Conservation (phyloP, 2,888 invertebrate genomes). For the Microplitis deprimator region DNA sequence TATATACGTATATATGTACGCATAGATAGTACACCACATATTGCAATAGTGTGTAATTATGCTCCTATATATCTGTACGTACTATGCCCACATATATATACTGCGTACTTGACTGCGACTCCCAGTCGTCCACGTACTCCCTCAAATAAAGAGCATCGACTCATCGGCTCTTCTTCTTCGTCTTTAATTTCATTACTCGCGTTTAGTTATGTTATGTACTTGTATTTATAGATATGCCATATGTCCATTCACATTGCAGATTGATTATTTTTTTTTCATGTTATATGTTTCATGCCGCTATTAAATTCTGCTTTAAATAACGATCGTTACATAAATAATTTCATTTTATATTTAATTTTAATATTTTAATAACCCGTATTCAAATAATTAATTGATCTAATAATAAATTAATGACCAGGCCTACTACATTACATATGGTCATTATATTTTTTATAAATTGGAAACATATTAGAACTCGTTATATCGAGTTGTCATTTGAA, state of each 20-base stretch:
- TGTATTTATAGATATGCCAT: constrained; percentile 35
- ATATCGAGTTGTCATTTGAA: too few relatives aligned
- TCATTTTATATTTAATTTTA: not conserved
- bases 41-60: too few relatives aligned
- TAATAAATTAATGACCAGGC: too few relatives aligned
- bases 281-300: constrained; percentile 17
- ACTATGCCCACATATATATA: not conserved
- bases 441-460: too few relatives aligned
- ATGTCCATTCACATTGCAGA: constrained; percentile 45
- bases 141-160: constrained; percentile 26
- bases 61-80: too few relatives aligned
- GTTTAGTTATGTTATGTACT: constrained; percentile 30
- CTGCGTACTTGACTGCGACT: constrained; percentile 1
- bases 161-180: not conserved
- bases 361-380: too few relatives aligned
- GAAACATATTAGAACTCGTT: too few relatives aligned
- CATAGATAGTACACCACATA: too few relatives aligned
- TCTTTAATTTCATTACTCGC: constrained; percentile 13
- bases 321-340: not conserved
- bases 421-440: too few relatives aligned
- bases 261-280: constrained; percentile 45
- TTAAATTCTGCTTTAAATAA: not conserved
- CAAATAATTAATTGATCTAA: too few relatives aligned
- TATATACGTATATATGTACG: too few relatives aligned
- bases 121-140: constrained; percentile 25